These are phyloP conservation scores for Avahi laniger DNA, from an alignment of 2,797 vertebrate genomes.

Conservation along the genomic window DNA sequence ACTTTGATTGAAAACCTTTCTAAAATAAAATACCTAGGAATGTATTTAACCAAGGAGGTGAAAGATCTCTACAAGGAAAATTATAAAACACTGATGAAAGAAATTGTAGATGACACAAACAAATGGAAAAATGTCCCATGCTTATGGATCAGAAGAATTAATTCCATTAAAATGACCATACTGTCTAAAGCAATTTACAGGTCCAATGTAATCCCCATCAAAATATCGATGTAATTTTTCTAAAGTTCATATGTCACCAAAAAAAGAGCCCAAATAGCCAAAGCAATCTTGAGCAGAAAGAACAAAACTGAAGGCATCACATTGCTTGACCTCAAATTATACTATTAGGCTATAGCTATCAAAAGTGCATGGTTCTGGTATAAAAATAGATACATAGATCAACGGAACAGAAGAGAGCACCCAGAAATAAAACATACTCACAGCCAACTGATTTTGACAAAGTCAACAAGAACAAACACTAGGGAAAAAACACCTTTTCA, in stretches of 20 bases:
- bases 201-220: not conserved
- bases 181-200: not conserved
- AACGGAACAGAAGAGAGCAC: not conserved
- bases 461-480: not conserved
- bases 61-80: not conserved
- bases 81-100: not conserved
- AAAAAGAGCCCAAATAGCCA: not conserved
- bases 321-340: not conserved
- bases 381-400: not conserved
- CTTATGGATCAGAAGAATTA: not conserved
- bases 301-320: not conserved
- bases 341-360: not conserved
- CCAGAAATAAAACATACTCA: not conserved
- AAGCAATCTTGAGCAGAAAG: not conserved
- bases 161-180: not conserved
- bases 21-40: not conserved
- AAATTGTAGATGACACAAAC: not conserved
- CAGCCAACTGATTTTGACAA: not conserved
- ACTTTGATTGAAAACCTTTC: slow-evolving; percentile 17
- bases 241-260: not conserved
- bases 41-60: not conserved
- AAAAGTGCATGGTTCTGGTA: not conserved
- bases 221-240: not conserved
- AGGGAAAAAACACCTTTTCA: not conserved
- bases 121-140: not conserved